Conservation (phyloP, 2,888 invertebrate species). For the Hyppa rectilinea region DNA sequence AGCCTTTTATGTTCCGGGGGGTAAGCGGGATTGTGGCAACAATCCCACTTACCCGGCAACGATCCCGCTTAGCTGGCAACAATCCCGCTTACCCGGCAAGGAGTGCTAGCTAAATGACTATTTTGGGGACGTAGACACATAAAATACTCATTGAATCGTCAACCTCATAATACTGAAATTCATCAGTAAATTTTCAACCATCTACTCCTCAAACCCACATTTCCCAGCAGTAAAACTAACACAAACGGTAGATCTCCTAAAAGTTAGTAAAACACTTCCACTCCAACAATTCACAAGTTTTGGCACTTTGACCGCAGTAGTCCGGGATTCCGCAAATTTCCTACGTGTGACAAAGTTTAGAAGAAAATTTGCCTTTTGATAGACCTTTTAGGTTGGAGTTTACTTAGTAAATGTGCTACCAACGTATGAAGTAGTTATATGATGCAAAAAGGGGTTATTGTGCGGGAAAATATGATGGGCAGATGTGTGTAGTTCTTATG, state of each 20-base stretch:
- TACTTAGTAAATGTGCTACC: conserved; percentile 22
- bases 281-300: conserved; percentile 55
- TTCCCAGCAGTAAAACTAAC: conserved; percentile 7
- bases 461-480: conserved; percentile 6
- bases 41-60: too few species aligned
- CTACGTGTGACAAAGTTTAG: conserved; percentile 56
- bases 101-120: too few species aligned
- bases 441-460: conserved; percentile 21
- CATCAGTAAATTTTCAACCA: background rate
- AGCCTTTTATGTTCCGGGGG: too few species aligned
- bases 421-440: conserved; percentile 21
- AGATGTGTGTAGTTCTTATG: background rate
- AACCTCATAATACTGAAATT: background rate
- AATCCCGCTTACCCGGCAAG: too few species aligned
- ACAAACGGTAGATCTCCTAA: conserved; percentile 45
- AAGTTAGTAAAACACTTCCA: conserved; percentile 57
- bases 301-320: conserved; percentile 59
- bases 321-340: conserved; percentile 54
- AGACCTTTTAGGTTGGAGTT: conserved; percentile 51
- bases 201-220: background rate
- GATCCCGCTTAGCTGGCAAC: too few species aligned
- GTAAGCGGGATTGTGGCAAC: too few species aligned
- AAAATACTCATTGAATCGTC: too few species aligned
- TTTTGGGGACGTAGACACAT: too few species aligned
- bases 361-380: conserved; percentile 64